These are phyloP conservation scores for Pipistrellus nathusii DNA, from an alignment of 2,797 vertebrate genomes.

Conservation along the genomic window DNA sequence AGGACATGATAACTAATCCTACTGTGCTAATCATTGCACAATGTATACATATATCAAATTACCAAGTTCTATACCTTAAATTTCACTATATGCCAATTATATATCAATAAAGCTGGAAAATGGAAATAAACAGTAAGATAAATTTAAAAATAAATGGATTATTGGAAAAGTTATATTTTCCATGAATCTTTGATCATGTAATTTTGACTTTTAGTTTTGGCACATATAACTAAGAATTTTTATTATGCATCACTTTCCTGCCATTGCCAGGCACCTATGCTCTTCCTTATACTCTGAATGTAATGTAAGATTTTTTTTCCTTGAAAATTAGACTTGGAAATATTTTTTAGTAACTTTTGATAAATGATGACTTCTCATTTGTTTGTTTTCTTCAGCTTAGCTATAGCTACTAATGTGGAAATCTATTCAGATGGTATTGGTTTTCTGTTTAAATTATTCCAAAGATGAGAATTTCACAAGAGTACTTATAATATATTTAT, in stretches of 20 bases:
- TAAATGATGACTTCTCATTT: slow-evolving; percentile 42
- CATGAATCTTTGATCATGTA: slow-evolving; percentile 5
- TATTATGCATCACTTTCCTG: slow-evolving; percentile 14
- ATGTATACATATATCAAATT: neutral
- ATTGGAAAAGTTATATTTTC: slow-evolving; percentile 24
- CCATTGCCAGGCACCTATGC: slow-evolving; percentile 10
- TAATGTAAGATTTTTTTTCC: slow-evolving; percentile 33
- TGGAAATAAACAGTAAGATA: neutral
- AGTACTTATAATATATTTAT: slow-evolving; percentile 20
- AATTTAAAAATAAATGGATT: neutral
- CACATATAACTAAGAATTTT: neutral
- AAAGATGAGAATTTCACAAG: slow-evolving; percentile 9
- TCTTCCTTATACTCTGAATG: neutral
- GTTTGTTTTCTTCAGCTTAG: slow-evolving; percentile 44
- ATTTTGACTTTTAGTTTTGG: slow-evolving; percentile 34
- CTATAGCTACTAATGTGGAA: neutral
- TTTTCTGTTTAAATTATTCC: slow-evolving; percentile 49
- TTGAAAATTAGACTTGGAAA: slow-evolving; percentile 38
- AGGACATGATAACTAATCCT: neutral
- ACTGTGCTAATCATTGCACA: neutral
- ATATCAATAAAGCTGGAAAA: neutral
- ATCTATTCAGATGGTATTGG: slow-evolving; percentile 1
- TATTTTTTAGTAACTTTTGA: slow-evolving; percentile 41
- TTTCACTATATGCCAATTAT: neutral
- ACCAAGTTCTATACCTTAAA: neutral